Evolutionary conservation across 2,888 invertebrate species (phyloP).

Genomic region (Alloscopus bannaensis): DNA sequence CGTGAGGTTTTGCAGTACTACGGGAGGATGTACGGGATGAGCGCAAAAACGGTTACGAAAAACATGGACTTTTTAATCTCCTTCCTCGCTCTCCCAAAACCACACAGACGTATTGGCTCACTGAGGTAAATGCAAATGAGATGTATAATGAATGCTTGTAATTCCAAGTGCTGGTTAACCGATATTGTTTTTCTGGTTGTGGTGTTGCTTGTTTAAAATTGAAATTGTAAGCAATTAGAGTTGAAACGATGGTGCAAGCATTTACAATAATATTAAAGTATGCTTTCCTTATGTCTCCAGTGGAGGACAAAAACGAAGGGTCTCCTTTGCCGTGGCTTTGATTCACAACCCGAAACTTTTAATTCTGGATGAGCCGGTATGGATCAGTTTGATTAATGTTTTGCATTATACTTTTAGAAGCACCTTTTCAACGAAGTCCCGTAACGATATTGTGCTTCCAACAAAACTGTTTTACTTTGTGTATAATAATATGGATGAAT

Average conservation of each 20-base stretch:
- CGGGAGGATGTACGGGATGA: constrained; percentile 67
- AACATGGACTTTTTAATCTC: constrained; percentile 61
- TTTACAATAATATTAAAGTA: constrained; percentile 3
- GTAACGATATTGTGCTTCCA: too few relatives aligned
- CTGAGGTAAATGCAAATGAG: constrained; percentile 78
- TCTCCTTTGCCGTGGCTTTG: constrained; percentile 76
- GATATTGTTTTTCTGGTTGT: background rate
- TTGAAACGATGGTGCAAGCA: background rate
- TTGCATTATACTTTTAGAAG: too few relatives aligned
- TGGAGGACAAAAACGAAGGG: constrained; percentile 76
- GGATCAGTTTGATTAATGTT: background rate
- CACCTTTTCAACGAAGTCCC: too few relatives aligned
- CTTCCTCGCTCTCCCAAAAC: constrained; percentile 59
- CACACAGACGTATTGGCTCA: constrained; percentile 55
- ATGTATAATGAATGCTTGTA: background rate
- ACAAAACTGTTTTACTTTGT: too few relatives aligned
- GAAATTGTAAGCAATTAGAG: background rate
- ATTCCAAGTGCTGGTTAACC: background rate
- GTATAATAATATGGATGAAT: background rate
- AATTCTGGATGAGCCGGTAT: constrained; percentile 89
- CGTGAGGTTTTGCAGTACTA: constrained; percentile 79
- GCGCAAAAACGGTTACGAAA: constrained; percentile 42
- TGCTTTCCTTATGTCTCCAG: constrained; percentile 72
- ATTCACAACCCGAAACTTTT: constrained; percentile 77
- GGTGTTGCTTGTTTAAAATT: constrained; percentile 2